phyloP scores from a whole-genome alignment of 2,113 vertebrate genomes.

The Macrotis lagotis region DNA sequence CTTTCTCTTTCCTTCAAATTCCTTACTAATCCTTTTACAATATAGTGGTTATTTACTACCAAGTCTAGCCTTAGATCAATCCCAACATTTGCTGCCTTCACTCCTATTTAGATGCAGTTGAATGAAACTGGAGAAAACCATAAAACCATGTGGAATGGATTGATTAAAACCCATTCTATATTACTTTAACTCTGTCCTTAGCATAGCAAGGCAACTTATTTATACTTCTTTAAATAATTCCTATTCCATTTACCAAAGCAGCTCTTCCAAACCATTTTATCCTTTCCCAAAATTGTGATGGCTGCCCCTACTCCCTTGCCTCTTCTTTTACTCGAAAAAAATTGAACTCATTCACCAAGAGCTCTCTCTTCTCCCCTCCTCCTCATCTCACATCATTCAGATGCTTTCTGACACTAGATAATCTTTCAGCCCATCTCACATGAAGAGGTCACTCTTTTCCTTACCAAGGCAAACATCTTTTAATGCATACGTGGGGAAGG shows the following conservation, averaged over 20 bases:
- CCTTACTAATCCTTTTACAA: too few relatives aligned
- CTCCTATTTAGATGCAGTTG: background rate
- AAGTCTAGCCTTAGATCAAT: background rate
- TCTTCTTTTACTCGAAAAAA: background rate
- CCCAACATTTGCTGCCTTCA: background rate
- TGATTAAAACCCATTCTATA: background rate
- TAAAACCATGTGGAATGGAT: background rate
- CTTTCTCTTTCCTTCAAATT: too few relatives aligned
- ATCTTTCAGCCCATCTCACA: too few relatives aligned
- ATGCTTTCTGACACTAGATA: too few relatives aligned
- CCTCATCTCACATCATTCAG: too few relatives aligned
- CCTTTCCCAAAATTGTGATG: background rate
- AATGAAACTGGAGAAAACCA: background rate
- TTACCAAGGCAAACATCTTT: too few relatives aligned
- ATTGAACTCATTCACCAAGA: too few relatives aligned
- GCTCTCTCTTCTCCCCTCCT: too few relatives aligned
- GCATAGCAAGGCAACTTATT: background rate
- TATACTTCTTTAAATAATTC: background rate
- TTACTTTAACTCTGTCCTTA: background rate
- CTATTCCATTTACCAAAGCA: background rate
- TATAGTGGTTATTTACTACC: background rate
- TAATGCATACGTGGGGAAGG: too few relatives aligned
- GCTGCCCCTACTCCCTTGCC: background rate
- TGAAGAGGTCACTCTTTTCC: too few relatives aligned
- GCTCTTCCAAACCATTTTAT: background rate